These are phyloP conservation scores for Crematogaster levior DNA, from an alignment of 2,888 invertebrate species.

Conservation along the genomic window DNA sequence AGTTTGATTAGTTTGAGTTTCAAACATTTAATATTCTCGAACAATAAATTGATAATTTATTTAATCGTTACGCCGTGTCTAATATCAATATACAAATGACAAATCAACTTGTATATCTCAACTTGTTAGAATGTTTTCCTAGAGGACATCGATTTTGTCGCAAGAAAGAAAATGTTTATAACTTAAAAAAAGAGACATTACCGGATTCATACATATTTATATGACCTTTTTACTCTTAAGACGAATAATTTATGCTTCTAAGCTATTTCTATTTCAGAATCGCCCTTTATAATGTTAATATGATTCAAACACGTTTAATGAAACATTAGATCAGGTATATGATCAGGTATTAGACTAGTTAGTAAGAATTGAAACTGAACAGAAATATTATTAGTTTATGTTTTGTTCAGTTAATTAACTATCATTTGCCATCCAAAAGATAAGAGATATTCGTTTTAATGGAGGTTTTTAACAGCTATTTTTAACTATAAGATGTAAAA, in stretches of 20 bases:
- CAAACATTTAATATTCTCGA: background rate
- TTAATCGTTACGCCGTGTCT: background rate
- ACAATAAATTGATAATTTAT: slow-evolving; percentile 8
- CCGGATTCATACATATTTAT: background rate
- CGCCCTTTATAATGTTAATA: background rate
- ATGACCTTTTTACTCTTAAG: background rate
- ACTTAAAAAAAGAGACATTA: background rate
- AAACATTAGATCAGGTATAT: background rate
- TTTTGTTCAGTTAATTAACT: background rate
- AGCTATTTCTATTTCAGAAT: slow-evolving; percentile 8
- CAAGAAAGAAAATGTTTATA: background rate
- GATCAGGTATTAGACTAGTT: background rate
- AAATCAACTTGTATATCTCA: background rate
- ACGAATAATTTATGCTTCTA: background rate
- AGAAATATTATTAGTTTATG: too few species aligned
- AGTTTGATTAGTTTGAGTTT: background rate
- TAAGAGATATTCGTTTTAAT: background rate
- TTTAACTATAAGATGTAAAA: background rate
- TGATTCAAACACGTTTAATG: slow-evolving; percentile 26
- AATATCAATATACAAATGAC: background rate
- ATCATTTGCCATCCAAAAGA: background rate
- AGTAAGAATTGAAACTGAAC: background rate
- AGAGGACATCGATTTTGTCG: background rate
- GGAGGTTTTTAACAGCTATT: background rate
- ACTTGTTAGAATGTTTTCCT: background rate